phyloP scores from a whole-genome alignment of 1,140 invertebrate species.

The Latrodectus geometricus region DNA sequence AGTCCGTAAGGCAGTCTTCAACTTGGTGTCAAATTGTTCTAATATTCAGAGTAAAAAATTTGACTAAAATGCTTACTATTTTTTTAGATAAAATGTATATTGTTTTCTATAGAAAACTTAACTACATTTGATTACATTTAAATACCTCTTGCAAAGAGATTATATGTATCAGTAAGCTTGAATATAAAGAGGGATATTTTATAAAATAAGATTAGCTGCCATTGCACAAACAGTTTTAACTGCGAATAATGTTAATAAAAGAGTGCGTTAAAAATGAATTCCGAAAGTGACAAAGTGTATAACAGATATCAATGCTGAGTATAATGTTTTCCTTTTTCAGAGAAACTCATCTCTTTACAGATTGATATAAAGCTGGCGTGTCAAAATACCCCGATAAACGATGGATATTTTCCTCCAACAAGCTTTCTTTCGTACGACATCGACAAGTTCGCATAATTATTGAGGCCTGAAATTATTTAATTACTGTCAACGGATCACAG shows the following conservation, averaged over 20 bases:
- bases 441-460: constrained; percentile 58
- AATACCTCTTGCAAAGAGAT: too few species aligned
- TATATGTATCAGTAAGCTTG: too few species aligned
- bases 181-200: too few species aligned
- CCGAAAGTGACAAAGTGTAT: background rate
- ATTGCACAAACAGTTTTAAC: too few species aligned
- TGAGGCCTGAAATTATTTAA: constrained; percentile 52
- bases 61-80: too few species aligned
- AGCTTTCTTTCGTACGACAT: constrained; percentile 41
- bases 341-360: background rate
- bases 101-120: too few species aligned
- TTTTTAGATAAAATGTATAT: too few species aligned
- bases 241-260: background rate
- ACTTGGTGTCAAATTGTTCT: too few species aligned
- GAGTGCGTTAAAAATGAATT: background rate
- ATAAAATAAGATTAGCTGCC: too few species aligned
- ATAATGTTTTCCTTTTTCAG: background rate
- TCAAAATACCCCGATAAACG: constrained; percentile 39
- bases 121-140: too few species aligned
- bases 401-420: constrained; percentile 24
- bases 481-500: constrained; percentile 55
- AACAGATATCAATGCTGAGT: background rate
- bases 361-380: constrained; percentile 47
- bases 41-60: too few species aligned
- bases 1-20: too few species aligned